Base-by-base conservation (phyloP, 2,797 vertebrate genomes). In the Sus cebifrons region DNA sequence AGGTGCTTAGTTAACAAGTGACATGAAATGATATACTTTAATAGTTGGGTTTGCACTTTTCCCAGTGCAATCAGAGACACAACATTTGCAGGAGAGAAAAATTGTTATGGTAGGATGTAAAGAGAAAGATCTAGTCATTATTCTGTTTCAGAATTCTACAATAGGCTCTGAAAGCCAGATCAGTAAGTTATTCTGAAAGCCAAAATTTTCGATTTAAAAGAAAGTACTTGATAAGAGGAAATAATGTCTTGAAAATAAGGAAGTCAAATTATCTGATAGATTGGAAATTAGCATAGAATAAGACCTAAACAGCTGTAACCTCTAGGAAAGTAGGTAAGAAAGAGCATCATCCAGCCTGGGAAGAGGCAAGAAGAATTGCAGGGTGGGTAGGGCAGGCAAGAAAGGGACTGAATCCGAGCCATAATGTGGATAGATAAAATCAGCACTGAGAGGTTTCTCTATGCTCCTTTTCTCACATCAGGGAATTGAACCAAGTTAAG, bases 61-160 rank as follows among this genome's bases (percentile, higher is more conserved):
- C n/a, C 8, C 75, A 44, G 21, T 27, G 13, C 13, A 32, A 58
- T 86, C 14, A 83, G 36, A 94, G 64, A 83, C 12, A 73, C 2
- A 27, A 15, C 40, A 68, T 79, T n/a, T 62, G 5, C n/a, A 40
- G 62, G 16, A 36, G 54, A 94, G 36, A 6, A 87, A 52, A 67
- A 18, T 68, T 68, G 7, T 32, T 84, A 56, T 5, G 23, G 13
- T 25, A 85, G 29, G 90, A 54, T 64, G 27, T 52, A 32, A 87
- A 74, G 29, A 40, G 9, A 93, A 91, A 21, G 13, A 68, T 15
- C 9, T 6, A 87, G 13, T 89, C 49, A 70, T 49, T 23, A 29
- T 11, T 94, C 23, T 64, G 23, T 49, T 84, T 96, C 40, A 85
- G 71, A 85, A 68, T 49, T 85, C 49, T 49, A 85, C 65, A 77